A percentile compares a stretch with the other conserved stretches of the same genome.
Conservation (phyloP, 2,888 invertebrate genomes). For the Nomada goodeniana region DNA sequence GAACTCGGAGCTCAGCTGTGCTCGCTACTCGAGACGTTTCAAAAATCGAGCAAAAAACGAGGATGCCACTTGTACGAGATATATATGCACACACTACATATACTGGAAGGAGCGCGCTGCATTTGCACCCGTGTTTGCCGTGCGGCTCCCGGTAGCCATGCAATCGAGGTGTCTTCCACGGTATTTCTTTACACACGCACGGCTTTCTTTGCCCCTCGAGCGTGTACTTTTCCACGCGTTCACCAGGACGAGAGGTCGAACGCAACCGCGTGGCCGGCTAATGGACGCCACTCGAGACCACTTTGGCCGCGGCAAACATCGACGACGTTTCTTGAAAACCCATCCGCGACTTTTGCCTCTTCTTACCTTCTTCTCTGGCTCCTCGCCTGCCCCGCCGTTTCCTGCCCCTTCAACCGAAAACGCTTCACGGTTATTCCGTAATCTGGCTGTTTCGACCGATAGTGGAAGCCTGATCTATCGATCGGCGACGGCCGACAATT, state of each 20-base stretch:
- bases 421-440: conserved; percentile 12
- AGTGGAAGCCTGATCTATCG: neutral
- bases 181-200: conserved; percentile 82
- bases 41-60: conserved; percentile 68
- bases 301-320: conserved; percentile 83
- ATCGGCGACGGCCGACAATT: conserved; percentile 1
- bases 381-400: conserved; percentile 12
- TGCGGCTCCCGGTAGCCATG: conserved; percentile 82
- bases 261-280: conserved; percentile 77
- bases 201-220: conserved; percentile 74
- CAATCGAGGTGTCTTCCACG: conserved; percentile 82
- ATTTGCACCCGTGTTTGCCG: conserved; percentile 75
- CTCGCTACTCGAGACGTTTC: conserved; percentile 69
- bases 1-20: neutral
- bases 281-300: conserved; percentile 84
- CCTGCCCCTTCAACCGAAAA: conserved; percentile 60
- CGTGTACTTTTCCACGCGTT: conserved; percentile 71
- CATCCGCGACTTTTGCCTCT: conserved; percentile 72
- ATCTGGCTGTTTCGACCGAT: conserved; percentile 7
- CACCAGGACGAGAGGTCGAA: conserved; percentile 41
- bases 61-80: conserved; percentile 66
- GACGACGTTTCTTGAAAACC: conserved; percentile 82
- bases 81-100: conserved; percentile 49
- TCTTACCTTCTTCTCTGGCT: neutral
- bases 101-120: conserved; percentile 41